Conservation (phyloP, 1,140 invertebrate species). For the Xylocopa sonorina region DNA sequence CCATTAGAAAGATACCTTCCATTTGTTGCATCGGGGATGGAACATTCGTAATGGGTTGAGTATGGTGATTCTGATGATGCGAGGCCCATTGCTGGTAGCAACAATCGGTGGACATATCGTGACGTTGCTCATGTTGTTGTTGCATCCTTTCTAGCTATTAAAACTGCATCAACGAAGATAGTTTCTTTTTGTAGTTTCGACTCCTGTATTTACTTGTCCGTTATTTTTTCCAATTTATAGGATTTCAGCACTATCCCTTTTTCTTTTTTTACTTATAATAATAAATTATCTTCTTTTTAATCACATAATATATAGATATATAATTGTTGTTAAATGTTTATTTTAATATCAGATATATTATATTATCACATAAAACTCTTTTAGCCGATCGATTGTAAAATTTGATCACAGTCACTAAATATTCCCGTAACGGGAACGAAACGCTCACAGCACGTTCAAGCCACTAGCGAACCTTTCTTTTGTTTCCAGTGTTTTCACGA, state of each 20-base stretch:
- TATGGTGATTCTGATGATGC: constrained; percentile 61
- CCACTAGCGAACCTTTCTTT: not conserved
- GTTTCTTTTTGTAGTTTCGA: not conserved
- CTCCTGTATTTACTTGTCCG: not conserved
- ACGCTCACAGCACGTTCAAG: not conserved
- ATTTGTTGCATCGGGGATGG: constrained; percentile 81
- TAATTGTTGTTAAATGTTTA: not conserved
- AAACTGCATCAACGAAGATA: not conserved
- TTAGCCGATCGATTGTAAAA: not conserved
- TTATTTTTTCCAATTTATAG: not conserved
- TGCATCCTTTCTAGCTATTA: constrained; percentile 44
- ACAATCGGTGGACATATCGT: constrained; percentile 51
- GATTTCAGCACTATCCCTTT: not conserved
- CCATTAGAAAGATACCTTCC: constrained; percentile 72
- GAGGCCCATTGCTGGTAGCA: constrained; percentile 67
- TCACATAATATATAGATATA: not conserved
- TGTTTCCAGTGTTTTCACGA: not conserved
- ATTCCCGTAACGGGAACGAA: not conserved
- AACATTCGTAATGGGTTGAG: constrained; percentile 55
- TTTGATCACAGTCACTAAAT: constrained; percentile 10
- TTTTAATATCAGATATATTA: not conserved
- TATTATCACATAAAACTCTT: not conserved
- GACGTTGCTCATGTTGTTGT: constrained; percentile 61
- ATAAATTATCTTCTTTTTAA: not conserved
- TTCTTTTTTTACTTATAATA: not conserved